Evolutionary conservation across 2,113 vertebrate species (phyloP).

Genomic region (Phaetusa simplex): DNA sequence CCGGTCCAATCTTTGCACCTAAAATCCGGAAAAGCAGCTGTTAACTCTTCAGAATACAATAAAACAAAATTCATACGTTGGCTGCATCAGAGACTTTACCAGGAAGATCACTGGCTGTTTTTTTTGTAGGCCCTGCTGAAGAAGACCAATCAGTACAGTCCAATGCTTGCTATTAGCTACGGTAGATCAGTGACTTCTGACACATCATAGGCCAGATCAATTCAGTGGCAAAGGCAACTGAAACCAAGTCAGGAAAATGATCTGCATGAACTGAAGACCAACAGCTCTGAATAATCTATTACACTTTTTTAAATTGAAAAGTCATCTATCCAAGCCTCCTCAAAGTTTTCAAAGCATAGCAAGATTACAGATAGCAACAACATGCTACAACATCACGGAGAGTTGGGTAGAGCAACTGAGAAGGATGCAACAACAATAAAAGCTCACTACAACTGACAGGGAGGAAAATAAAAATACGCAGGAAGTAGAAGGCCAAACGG

Average conservation of each 20-base stretch:
- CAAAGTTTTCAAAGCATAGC: not conserved
- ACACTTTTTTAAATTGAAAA: not conserved
- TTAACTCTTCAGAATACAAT: not conserved
- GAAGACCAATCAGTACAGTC: not conserved
- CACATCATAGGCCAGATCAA: not conserved
- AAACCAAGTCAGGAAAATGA: not conserved
- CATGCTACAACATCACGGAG: not conserved
- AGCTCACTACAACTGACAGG: not conserved
- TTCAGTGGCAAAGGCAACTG: not conserved
- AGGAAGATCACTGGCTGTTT: not conserved
- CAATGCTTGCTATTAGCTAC: not conserved
- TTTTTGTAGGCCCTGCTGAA: not conserved
- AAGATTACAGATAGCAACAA: not conserved
- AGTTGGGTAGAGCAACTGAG: not conserved
- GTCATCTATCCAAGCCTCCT: not conserved
- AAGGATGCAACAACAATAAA: not conserved
- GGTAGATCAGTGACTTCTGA: not conserved
- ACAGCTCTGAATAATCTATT: not conserved
- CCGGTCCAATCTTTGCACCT: slow-evolving; percentile 89
- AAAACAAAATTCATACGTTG: not conserved
- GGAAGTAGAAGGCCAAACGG: not conserved
- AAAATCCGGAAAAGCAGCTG: slow-evolving; percentile 3
- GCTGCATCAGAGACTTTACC: not conserved
- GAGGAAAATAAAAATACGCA: accelerated
- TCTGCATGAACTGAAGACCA: not conserved